Conservation (phyloP, 2,888 invertebrate genomes). For the Eremobia ochroleuca region DNA sequence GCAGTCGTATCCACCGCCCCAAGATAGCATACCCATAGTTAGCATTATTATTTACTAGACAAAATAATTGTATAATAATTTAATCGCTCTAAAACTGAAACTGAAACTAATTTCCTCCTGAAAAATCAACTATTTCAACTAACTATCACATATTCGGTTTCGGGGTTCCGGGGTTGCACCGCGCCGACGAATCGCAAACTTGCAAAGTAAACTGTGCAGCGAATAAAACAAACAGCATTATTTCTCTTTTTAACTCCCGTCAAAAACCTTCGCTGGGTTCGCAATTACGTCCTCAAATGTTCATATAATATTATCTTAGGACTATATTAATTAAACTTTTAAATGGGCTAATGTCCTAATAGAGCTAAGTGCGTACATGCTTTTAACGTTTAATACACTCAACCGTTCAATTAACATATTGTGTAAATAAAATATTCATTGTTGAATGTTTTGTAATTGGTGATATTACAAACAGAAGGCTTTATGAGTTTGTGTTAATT, state of each 20-base stretch:
- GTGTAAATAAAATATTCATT: slow-evolving; percentile 40
- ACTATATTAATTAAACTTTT: slow-evolving; percentile 82
- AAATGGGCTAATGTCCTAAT: slow-evolving; percentile 72
- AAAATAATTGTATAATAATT: neutral
- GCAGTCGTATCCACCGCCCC: too few species aligned
- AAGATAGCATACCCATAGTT: too few species aligned
- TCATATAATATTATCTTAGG: slow-evolving; percentile 82
- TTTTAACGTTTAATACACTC: slow-evolving; percentile 47
- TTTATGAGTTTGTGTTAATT: slow-evolving; percentile 4
- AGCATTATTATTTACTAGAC: neutral
- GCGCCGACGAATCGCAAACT: slow-evolving; percentile 35
- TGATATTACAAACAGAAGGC: slow-evolving; percentile 4
- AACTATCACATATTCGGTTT: slow-evolving; percentile 38
- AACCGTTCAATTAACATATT: slow-evolving; percentile 48
- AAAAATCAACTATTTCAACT: slow-evolving; percentile 18
- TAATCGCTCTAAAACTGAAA: slow-evolving; percentile 1
- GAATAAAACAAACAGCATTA: slow-evolving; percentile 50
- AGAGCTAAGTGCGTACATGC: slow-evolving; percentile 62
- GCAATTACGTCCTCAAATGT: slow-evolving; percentile 74
- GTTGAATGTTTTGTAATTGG: slow-evolving; percentile 36
- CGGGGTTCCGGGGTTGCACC: neutral
- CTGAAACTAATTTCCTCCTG: neutral
- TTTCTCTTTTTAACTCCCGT: slow-evolving; percentile 66
- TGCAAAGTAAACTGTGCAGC: slow-evolving; percentile 52
- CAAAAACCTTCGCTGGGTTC: slow-evolving; percentile 74